phyloP scores from a whole-genome alignment of 2,113 vertebrate genomes.

The Mesoclemmys tuberculata region DNA sequence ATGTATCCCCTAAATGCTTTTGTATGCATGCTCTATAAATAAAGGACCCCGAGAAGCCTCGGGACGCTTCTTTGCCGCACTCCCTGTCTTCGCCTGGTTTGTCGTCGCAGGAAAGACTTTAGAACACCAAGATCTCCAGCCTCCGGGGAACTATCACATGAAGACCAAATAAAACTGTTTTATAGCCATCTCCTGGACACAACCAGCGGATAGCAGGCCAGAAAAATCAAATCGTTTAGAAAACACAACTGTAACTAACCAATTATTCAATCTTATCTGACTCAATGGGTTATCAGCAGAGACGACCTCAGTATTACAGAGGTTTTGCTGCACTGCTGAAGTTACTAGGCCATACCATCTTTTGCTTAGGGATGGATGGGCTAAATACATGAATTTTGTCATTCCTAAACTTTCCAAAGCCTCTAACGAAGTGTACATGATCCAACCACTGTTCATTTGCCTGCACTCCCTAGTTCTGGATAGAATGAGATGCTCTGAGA shows the following conservation, averaged over 20 bases:
- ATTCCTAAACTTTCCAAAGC: neutral
- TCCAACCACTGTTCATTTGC: neutral
- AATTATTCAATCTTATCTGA: neutral
- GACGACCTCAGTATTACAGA: neutral
- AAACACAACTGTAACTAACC: neutral
- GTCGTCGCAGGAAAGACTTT: too few relatives aligned
- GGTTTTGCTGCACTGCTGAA: neutral
- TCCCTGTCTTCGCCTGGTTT: too few relatives aligned
- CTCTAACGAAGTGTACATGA: accelerated
- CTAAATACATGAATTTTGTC: neutral
- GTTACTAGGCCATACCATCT: neutral
- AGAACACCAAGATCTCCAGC: neutral
- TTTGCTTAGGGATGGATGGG: neutral
- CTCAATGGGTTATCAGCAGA: neutral
- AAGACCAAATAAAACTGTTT: neutral
- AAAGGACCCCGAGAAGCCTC: too few relatives aligned
- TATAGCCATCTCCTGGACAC: neutral
- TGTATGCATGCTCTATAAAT: too few relatives aligned
- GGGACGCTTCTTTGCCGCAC: too few relatives aligned
- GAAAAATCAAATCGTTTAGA: neutral
- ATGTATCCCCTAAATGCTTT: too few relatives aligned
- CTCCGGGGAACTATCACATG: accelerated
- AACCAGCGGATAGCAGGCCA: neutral
- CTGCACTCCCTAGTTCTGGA: neutral
- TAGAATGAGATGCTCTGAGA: neutral